These are phyloP conservation scores for Staurois parvus DNA, from an alignment of 2,797 vertebrate species.

Conservation along the genomic window DNA sequence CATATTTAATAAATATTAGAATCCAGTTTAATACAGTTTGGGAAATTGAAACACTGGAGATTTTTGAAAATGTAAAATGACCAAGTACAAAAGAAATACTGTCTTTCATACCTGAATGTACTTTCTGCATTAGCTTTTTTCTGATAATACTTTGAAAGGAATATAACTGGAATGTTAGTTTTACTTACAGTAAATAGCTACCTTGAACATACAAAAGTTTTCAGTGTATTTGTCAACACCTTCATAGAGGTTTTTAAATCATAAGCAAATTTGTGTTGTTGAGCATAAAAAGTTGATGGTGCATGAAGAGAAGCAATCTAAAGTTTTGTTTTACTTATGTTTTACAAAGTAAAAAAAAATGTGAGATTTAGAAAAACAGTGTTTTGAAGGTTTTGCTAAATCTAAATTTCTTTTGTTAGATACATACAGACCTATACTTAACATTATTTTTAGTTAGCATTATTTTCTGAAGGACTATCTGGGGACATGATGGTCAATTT, in stretches of 20 bases:
- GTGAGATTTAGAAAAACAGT: background rate
- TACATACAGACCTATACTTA: too few relatives aligned
- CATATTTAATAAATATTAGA: too few relatives aligned
- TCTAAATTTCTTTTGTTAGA: too few relatives aligned
- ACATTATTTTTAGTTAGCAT: too few relatives aligned
- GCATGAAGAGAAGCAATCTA: slow-evolving; percentile 15
- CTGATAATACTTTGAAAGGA: background rate
- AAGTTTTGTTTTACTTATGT: background rate
- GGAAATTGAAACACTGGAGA: background rate
- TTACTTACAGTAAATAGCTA: background rate
- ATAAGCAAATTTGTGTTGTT: slow-evolving; percentile 6
- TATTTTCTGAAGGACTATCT: too few relatives aligned
- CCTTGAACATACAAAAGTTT: background rate
- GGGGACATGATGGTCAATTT: too few relatives aligned
- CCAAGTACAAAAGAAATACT: background rate
- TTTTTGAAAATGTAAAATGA: background rate
- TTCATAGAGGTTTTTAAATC: background rate
- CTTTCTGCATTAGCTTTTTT: background rate
- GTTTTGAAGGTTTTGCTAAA: background rate
- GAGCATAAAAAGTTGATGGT: slow-evolving; percentile 15
- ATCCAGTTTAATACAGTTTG: too few relatives aligned
- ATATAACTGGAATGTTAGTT: background rate
- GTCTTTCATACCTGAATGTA: background rate
- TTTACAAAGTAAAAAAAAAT: background rate
- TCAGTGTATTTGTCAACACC: background rate